Evolutionary conservation across 2,113 vertebrate genomes (phyloP).

Genomic region (Barbus barbus): DNA sequence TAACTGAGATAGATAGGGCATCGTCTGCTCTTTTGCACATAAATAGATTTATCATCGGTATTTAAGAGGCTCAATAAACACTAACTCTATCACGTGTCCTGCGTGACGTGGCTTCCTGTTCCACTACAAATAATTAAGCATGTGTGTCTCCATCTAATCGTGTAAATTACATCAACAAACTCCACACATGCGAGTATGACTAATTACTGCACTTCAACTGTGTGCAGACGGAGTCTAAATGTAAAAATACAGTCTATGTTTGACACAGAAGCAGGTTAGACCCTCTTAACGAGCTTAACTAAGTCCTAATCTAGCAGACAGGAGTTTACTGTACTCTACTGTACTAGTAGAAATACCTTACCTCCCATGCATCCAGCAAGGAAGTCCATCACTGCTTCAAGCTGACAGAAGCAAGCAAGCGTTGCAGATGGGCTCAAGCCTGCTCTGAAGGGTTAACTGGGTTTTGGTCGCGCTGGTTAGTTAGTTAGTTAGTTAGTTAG

Average conservation of each 20-base stretch:
- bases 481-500: too few relatives aligned
- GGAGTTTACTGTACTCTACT: background rate
- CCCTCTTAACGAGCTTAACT: constrained; percentile 24
- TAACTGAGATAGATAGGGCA: too few relatives aligned
- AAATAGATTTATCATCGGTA: too few relatives aligned
- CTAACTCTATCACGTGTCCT: too few relatives aligned
- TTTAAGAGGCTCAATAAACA: too few relatives aligned
- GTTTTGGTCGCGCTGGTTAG: background rate
- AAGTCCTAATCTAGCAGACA: background rate
- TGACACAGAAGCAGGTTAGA: too few relatives aligned
- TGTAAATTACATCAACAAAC: background rate
- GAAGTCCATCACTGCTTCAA: constrained; percentile 84
- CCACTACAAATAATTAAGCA: constrained; percentile 4
- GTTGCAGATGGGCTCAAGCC: background rate
- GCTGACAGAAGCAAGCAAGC: background rate
- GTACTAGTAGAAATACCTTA: constrained; percentile 57
- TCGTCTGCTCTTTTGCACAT: too few relatives aligned
- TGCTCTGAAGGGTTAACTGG: background rate
- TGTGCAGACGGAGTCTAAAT: background rate
- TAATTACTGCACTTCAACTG: background rate
- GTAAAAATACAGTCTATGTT: too few relatives aligned
- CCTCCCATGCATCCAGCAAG: constrained; percentile 91
- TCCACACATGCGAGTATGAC: too few relatives aligned
- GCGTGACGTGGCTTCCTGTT: too few relatives aligned
- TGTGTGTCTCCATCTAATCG: background rate